Conservation (phyloP, 35 echinoderm and acorn worm genomes). For the Lytechinus variegatus region DNA sequence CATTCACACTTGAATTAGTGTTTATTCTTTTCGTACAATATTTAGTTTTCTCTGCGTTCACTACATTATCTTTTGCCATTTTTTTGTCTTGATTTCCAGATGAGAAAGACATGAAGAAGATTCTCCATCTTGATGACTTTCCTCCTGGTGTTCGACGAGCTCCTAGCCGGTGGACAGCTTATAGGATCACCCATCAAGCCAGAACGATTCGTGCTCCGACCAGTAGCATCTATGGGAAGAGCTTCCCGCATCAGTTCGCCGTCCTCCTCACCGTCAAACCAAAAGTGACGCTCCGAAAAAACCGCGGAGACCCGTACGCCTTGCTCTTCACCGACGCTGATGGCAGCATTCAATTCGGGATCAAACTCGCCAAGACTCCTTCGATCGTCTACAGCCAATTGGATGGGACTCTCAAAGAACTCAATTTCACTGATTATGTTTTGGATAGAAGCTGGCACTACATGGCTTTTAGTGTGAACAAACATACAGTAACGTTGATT, state of each 20-base stretch:
- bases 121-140: constrained; percentile 40
- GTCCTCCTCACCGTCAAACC: constrained; percentile 68
- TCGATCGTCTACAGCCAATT: constrained; percentile 51
- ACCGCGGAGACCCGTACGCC: constrained; percentile 52
- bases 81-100: constrained; percentile 10
- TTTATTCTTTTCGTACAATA: not conserved
- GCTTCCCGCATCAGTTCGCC: constrained; percentile 74
- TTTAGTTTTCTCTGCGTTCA: not conserved
- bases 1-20: too few relatives aligned
- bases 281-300: not conserved
- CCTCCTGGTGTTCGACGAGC: constrained; percentile 47
- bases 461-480: constrained; percentile 69
- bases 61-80: not conserved
- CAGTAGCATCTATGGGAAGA: constrained; percentile 42
- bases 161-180: constrained; percentile 47
- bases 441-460: constrained; percentile 67
- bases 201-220: constrained; percentile 38
- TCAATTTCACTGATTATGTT: constrained; percentile 53
- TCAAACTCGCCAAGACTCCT: constrained; percentile 56
- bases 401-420: not conserved
- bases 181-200: constrained; percentile 41
- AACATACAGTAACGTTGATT: constrained; percentile 56
- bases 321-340: constrained; percentile 58
- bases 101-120: constrained; percentile 53
- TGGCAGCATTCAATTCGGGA: constrained; percentile 55